Conservation (phyloP, 2,888 invertebrate species). For the Oscheius sp. region DNA sequence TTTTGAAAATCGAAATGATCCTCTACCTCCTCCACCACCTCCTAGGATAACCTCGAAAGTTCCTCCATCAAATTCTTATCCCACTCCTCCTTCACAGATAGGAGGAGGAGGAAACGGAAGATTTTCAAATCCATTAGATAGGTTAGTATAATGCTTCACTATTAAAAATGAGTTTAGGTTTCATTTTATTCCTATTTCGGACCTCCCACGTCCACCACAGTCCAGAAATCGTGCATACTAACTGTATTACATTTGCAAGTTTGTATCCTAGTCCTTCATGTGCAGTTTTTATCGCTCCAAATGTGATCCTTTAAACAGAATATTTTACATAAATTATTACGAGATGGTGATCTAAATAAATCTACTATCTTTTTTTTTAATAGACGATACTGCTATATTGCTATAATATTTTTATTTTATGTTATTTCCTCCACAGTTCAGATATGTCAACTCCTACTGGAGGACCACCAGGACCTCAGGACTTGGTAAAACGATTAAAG, state of each 20-base stretch:
- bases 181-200: constrained; percentile 43
- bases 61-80: background rate
- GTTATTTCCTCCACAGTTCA: too few relatives aligned
- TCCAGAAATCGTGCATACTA: constrained; percentile 7
- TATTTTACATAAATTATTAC: too few relatives aligned
- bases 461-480: background rate
- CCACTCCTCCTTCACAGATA: too few relatives aligned
- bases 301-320: too few relatives aligned
- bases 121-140: constrained; percentile 5
- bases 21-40: constrained; percentile 29
- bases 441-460: constrained; percentile 22
- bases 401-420: too few relatives aligned
- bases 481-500: constrained; percentile 37
- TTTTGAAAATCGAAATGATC: constrained; percentile 23
- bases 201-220: constrained; percentile 51
- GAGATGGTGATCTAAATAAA: too few relatives aligned
- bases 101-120: constrained; percentile 8
- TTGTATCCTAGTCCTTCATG: too few relatives aligned
- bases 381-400: too few relatives aligned
- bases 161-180: constrained; percentile 36
- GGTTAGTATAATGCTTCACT: background rate
- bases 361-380: too few relatives aligned
- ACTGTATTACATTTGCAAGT: too few relatives aligned
- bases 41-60: constrained; percentile 33
- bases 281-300: too few relatives aligned